Evolutionary conservation across 1,140 invertebrate species (phyloP).

Genomic region (roundworm (Caenorhabditis elegans)): WBcel235 BX284605.5:9960001-9960500

Average conservation of each 20-base stretch:
- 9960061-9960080: not conserved
- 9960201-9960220: not conserved
- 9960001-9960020: not conserved
- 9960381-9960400: too few relatives aligned
- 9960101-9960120: too few relatives aligned
- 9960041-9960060: not conserved
- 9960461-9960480: too few relatives aligned
- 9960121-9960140: not conserved
- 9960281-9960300: not conserved
- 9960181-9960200: not conserved
- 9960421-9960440: too few relatives aligned
- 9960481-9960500: too few relatives aligned
- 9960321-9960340: constrained; percentile 18
- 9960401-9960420: too few relatives aligned
- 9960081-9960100: not conserved
- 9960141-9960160: not conserved
- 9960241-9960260: not conserved
- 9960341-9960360: not conserved
- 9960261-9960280: constrained; percentile 4
- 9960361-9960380: not conserved
- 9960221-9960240: too few relatives aligned
- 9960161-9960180: not conserved
- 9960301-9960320: not conserved
- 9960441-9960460: too few relatives aligned
- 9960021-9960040: constrained; percentile 18